Conservation (phyloP, 2,888 invertebrate genomes). For the Drosophila antonietae region DNA sequence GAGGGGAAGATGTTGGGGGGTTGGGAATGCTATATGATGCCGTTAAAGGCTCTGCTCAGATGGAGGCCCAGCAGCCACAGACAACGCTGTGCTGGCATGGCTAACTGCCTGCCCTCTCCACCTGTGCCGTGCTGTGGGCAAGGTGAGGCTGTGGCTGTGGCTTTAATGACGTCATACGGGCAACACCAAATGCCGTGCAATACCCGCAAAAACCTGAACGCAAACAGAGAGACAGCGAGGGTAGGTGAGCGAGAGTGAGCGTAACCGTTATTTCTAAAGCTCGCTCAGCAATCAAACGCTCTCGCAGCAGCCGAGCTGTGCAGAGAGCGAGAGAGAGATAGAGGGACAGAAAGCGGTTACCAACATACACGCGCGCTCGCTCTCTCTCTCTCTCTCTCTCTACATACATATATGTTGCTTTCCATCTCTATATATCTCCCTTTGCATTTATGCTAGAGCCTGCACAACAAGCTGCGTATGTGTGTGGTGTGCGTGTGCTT, state of each 20-base stretch:
- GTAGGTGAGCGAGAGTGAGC: neutral
- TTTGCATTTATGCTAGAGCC: conserved; percentile 47
- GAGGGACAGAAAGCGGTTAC: too few relatives aligned
- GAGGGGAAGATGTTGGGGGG: accelerated
- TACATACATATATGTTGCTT: neutral
- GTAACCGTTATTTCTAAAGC: neutral
- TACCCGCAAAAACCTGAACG: conserved; percentile 58
- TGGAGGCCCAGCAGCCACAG: conserved; percentile 23
- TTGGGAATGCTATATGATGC: conserved; percentile 1
- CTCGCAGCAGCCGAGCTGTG: conserved; percentile 48
- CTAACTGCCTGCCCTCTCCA: conserved; percentile 29
- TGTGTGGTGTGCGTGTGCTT: conserved; percentile 12
- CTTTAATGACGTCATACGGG: conserved; percentile 73
- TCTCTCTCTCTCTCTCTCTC: conserved; percentile 7
- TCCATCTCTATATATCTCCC: neutral
- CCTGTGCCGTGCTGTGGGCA: conserved; percentile 46
- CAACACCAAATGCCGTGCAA: conserved; percentile 66
- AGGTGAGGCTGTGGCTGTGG: conserved; percentile 63
- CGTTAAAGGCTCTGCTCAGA: conserved; percentile 13
- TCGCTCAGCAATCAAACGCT: conserved; percentile 16
- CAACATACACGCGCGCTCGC: neutral
- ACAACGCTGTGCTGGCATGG: conserved; percentile 33
- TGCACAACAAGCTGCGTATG: conserved; percentile 46
- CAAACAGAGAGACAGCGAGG: conserved; percentile 13
- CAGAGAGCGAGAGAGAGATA: conserved; percentile 21